Evolutionary conservation across 1,140 invertebrate genomes (phyloP), one percentile per base, ranked within the genome.

Genomic region (Camponotus pennsylvanicus): DNA sequence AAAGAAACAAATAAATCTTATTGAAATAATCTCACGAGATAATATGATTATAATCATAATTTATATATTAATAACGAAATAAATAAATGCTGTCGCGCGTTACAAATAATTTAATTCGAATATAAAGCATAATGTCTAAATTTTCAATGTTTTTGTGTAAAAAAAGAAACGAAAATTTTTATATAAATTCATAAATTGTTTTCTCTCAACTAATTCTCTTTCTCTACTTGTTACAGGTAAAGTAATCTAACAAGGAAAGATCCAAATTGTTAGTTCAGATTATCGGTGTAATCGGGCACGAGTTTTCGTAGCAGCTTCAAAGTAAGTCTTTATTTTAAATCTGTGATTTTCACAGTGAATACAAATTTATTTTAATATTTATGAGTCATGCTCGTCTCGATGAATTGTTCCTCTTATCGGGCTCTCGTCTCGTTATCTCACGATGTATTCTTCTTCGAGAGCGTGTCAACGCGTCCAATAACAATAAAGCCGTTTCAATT

Each of bases 401-500:
- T 73, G 67, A 75, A 61, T 83, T 70, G 69, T 61, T 61, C 32
- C 69, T 49, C 67, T 83, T 75, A 75, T 83, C 69, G 27, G 18
- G 37, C 15, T 21, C 57, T 37, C 18, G 37, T 61, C 69, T 75
- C 79, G 79, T 83, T 83, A 83, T 83, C 79, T 83, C 79, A 69
- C 69, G 55, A 83, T 27, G 69, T 75, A 75, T 59, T 27, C 42
- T 70, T 86, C 76, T 32, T 11, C 21, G 70, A 61, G 78, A 90
- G 64, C 76, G 64, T 69, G 88, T 76, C 88, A 34, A 52, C 77
- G 73, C 63, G 83, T 78, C 13, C 78, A 75, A 73, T 90, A 90
- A 90, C 86, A 76, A 86, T 79, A 88, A 90, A 90, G 82, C 73
- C 89, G 86, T 88, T 90, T 75, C 89, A 91, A 87, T 88, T 83